Evolutionary conservation across 2,113 vertebrate species (phyloP).

Genomic region (Halichoerus grypus): DNA sequence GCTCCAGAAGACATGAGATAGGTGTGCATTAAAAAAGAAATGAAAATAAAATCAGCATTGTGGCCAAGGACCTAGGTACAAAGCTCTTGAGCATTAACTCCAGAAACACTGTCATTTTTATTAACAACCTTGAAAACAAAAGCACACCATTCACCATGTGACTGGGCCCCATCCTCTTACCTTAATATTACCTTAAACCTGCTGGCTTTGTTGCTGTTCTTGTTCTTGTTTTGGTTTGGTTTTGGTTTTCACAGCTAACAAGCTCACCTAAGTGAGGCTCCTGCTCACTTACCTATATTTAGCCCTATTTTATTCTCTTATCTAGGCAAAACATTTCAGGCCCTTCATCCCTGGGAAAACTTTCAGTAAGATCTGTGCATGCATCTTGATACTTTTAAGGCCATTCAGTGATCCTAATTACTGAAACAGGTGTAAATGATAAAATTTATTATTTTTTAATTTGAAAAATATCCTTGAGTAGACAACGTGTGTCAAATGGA

Average conservation of each 20-base stretch:
- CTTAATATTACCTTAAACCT: neutral
- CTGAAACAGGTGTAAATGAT: neutral
- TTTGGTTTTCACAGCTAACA: neutral
- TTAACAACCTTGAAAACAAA: neutral
- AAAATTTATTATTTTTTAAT: neutral
- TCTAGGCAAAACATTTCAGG: neutral
- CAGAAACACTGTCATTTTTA: neutral
- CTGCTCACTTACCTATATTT: neutral
- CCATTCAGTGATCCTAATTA: neutral
- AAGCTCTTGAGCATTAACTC: neutral
- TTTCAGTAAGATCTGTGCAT: neutral
- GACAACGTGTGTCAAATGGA: neutral
- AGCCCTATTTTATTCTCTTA: neutral
- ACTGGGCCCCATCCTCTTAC: neutral
- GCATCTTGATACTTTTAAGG: neutral
- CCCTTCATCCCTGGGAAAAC: neutral
- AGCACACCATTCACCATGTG: neutral
- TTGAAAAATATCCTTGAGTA: neutral
- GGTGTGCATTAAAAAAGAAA: neutral
- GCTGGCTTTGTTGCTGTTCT: neutral
- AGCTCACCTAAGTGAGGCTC: neutral
- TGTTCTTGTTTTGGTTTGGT: neutral
- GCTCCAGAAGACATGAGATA: neutral
- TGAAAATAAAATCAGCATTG: neutral
- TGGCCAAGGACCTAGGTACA: neutral